These are phyloP conservation scores for Merluccius polli DNA, from an alignment of 2,797 vertebrate genomes.

Conservation along the genomic window DNA sequence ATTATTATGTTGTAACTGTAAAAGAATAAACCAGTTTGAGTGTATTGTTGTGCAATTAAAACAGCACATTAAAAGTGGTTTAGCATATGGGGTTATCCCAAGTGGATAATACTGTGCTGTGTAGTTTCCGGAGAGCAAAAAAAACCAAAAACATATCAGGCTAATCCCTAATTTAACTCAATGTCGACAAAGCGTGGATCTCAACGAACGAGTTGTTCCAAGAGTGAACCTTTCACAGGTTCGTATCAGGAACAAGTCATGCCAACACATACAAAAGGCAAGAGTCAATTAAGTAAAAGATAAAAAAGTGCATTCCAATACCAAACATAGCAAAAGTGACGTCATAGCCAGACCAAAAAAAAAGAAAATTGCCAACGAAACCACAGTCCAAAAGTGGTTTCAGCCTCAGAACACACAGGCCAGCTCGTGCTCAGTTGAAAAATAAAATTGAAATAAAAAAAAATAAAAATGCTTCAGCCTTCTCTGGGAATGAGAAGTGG, in stretches of 20 bases:
- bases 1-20: neutral
- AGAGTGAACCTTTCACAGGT: neutral
- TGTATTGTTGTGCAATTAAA: neutral
- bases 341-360: slow-evolving; percentile 1
- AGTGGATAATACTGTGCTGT: slow-evolving; percentile 1
- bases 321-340: slow-evolving; percentile 29
- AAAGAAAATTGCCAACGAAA: neutral
- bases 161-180: slow-evolving; percentile 3
- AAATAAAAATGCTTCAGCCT: slow-evolving; percentile 20
- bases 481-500: slow-evolving; percentile 1
- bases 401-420: slow-evolving; percentile 50
- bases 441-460: neutral
- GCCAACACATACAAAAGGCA: slow-evolving; percentile 30
- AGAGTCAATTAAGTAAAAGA: slow-evolving; percentile 61
- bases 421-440: slow-evolving; percentile 46
- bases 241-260: neutral
- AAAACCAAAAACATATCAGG: neutral
- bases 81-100: neutral
- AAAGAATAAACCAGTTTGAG: neutral
- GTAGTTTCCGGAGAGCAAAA: neutral
- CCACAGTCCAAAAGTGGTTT: slow-evolving; percentile 33
- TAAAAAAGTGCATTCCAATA: slow-evolving; percentile 66
- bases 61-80: neutral
- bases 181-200: slow-evolving; percentile 10
- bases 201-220: neutral